Evolutionary conservation across 2,113 vertebrate species (phyloP).

Genomic region (Poecile atricapillus): DNA sequence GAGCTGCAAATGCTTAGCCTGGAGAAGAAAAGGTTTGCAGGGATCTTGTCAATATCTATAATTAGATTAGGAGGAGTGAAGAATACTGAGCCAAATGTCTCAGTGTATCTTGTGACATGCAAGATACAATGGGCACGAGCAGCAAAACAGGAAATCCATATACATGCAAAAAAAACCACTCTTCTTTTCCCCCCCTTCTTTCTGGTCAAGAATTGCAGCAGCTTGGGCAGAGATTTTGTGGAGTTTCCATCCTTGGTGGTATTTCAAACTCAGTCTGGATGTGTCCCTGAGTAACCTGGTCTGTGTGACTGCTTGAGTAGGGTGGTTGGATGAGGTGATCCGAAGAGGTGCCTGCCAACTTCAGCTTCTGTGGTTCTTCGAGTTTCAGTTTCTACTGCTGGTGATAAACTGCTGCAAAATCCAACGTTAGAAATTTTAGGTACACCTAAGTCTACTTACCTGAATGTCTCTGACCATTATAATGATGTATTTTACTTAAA

Average conservation of each 20-base stretch:
- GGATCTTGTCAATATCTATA: not conserved
- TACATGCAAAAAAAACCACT: fast-evolving
- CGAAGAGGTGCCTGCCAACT: not conserved
- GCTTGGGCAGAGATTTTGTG: not conserved
- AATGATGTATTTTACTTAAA: not conserved
- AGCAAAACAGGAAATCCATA: not conserved
- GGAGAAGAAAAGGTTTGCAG: not conserved
- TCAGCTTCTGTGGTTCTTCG: not conserved
- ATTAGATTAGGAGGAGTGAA: not conserved
- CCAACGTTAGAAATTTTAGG: not conserved
- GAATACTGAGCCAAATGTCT: not conserved
- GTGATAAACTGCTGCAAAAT: not conserved
- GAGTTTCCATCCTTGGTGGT: not conserved
- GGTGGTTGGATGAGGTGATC: not conserved
- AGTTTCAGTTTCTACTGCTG: not conserved
- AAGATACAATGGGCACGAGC: not conserved
- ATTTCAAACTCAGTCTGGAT: not conserved
- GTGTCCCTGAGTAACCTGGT: not conserved
- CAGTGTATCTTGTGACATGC: not conserved
- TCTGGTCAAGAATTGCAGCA: not conserved
- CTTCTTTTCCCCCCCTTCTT: fast-evolving
- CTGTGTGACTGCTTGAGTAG: not conserved
- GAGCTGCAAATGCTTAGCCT: not conserved
- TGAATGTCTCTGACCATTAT: not conserved
- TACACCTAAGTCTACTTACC: not conserved